Conservation (phyloP, 1,140 invertebrate species). For the Pinna nobilis region DNA sequence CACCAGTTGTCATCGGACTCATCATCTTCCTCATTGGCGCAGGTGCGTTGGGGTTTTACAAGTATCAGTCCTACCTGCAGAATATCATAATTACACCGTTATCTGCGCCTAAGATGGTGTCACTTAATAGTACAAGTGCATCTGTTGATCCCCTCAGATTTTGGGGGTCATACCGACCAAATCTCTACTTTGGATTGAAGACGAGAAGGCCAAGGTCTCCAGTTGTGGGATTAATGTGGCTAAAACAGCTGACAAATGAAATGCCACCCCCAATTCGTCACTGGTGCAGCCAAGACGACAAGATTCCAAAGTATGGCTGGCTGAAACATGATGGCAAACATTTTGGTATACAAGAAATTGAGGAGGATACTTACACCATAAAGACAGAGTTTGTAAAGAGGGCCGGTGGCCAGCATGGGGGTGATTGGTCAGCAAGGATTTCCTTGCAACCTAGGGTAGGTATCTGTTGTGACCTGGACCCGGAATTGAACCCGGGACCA, state of each 20-base stretch:
- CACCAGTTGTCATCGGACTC: slow-evolving; percentile 11
- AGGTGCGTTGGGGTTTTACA: slow-evolving; percentile 82
- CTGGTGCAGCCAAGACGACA: slow-evolving; percentile 92
- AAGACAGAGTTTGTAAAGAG: slow-evolving; percentile 93
- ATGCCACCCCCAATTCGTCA: slow-evolving; percentile 80
- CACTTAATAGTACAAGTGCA: slow-evolving; percentile 77
- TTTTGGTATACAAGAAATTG: slow-evolving; percentile 94
- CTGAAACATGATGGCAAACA: slow-evolving; percentile 91
- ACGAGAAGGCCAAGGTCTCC: slow-evolving; percentile 90
- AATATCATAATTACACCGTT: slow-evolving; percentile 92
- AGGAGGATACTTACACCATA: slow-evolving; percentile 85
- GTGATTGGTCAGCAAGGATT: slow-evolving; percentile 94
- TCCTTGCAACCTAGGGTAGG: slow-evolving; percentile 80
- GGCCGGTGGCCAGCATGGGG: slow-evolving; percentile 85
- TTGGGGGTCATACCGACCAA: slow-evolving; percentile 94
- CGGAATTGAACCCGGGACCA: too few species aligned
- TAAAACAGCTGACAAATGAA: slow-evolving; percentile 78
- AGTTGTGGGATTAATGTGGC: slow-evolving; percentile 97
- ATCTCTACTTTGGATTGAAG: slow-evolving; percentile 88
- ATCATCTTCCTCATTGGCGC: slow-evolving; percentile 23
- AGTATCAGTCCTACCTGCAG: slow-evolving; percentile 88
- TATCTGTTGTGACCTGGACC: too few species aligned
- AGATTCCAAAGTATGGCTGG: slow-evolving; percentile 89
- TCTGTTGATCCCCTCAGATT: slow-evolving; percentile 86
- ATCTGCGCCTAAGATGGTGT: slow-evolving; percentile 85